A percentile compares a stretch with the other conserved stretches of the same genome.
These are phyloP conservation scores for Eupsilia transversa DNA, from an alignment of 2,888 invertebrate species.

Conservation along the genomic window DNA sequence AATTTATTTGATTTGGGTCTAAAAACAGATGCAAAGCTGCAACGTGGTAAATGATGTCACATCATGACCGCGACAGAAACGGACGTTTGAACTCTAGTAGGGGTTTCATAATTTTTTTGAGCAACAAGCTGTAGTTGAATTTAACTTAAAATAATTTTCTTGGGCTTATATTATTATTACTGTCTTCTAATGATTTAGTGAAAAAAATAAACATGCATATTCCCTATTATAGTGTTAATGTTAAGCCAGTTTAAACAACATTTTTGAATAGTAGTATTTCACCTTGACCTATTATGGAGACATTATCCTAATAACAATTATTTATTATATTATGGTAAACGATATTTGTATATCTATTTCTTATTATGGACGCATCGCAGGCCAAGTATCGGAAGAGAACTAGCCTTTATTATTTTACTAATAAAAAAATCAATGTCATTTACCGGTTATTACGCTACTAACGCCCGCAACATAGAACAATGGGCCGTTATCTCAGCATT, in stretches of 20 bases:
- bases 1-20: no score
- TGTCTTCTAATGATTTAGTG: no score
- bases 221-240: no score
- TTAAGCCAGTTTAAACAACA: constrained; percentile 24
- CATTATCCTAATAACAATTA: constrained; percentile 1
- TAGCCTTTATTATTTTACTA: not conserved
- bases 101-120: no score
- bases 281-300: constrained; percentile 1
- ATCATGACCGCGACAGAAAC: no score
- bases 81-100: no score
- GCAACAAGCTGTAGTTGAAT: no score
- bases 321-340: constrained; percentile 10
- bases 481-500: not conserved
- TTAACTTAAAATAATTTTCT: no score
- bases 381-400: not conserved
- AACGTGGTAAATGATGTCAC: no score
- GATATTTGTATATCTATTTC: constrained; percentile 11
- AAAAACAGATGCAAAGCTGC: no score
- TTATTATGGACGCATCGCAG: constrained; percentile 15
- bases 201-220: no score
- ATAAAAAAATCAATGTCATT: constrained; percentile 10
- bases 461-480: not conserved
- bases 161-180: no score
- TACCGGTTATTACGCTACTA: not conserved
- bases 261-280: constrained; percentile 29